A percentile compares a stretch with the other conserved stretches of the same genome.
These are phyloP conservation scores for Lerema accius DNA, from an alignment of 1,140 invertebrate genomes.

Conservation along the genomic window DNA sequence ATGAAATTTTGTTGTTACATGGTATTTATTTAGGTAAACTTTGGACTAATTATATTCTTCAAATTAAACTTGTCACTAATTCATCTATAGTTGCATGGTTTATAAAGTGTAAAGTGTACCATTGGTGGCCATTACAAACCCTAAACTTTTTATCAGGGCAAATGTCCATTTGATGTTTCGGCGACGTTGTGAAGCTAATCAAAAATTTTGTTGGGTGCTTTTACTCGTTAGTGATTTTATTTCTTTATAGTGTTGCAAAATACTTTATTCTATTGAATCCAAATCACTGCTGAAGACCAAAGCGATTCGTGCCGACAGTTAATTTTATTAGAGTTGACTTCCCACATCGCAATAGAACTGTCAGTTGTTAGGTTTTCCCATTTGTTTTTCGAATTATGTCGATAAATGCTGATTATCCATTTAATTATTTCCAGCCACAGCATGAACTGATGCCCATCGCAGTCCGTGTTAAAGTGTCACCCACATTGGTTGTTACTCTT, in stretches of 20 bases:
- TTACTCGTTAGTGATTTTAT: conserved; percentile 48
- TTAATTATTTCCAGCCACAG: conserved; percentile 14
- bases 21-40: conserved; percentile 72
- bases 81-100: conserved; percentile 52
- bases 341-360: conserved; percentile 69
- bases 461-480: conserved; percentile 12
- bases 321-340: conserved; percentile 75
- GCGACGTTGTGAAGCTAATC: conserved; percentile 78
- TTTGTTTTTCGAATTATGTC: conserved; percentile 46
- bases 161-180: conserved; percentile 82
- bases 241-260: conserved; percentile 48
- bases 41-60: conserved; percentile 57
- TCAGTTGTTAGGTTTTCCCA: conserved; percentile 73
- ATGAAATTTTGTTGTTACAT: conserved; percentile 78
- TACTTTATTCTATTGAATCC: conserved; percentile 43
- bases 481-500: conserved; percentile 69
- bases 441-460: neutral
- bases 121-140: conserved; percentile 82
- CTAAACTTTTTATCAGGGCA: conserved; percentile 81
- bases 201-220: conserved; percentile 61
- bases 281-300: conserved; percentile 49
- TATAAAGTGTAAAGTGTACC: conserved; percentile 76
- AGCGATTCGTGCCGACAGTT: conserved; percentile 68
- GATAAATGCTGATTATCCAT: conserved; percentile 48
- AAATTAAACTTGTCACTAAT: conserved; percentile 48